phyloP scores from a whole-genome alignment of 2,797 vertebrate genomes.

The Smutsia gigantea region DNA sequence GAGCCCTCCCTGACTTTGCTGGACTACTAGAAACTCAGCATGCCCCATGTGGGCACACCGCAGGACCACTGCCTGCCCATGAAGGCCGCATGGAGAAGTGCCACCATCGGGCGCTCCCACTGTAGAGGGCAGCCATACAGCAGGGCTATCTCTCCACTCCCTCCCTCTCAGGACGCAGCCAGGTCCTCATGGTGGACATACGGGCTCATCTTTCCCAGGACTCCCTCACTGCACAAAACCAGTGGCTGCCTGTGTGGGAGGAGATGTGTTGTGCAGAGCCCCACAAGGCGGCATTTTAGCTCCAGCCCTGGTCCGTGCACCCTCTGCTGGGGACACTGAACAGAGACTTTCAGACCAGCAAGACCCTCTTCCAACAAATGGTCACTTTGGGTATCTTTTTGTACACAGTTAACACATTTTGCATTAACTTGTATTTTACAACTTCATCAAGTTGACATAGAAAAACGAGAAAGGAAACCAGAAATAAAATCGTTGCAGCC shows the following conservation, averaged over 20 bases:
- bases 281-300: not conserved
- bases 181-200: not conserved
- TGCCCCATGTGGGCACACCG: not conserved
- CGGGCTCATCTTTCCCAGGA: too few relatives aligned
- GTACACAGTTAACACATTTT: fast-evolving
- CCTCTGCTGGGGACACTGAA: not conserved
- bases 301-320: too few relatives aligned
- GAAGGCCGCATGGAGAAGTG: not conserved
- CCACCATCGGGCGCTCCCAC: not conserved
- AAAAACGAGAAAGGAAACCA: not conserved
- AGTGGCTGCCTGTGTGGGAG: fast-evolving
- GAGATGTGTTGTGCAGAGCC: fast-evolving
- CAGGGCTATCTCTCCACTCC: not conserved
- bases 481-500: not conserved
- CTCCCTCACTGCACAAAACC: not conserved
- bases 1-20: not conserved
- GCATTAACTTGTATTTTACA: not conserved
- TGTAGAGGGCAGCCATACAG: fast-evolving
- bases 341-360: too few relatives aligned
- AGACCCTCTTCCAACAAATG: fast-evolving
- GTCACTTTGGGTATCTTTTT: too few relatives aligned
- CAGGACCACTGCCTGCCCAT: not conserved
- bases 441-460: not conserved
- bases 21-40: not conserved
- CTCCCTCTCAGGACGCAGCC: not conserved